phyloP scores from a whole-genome alignment of 2,113 vertebrate genomes.

The Tympanuchus pallidicinctus region DNA sequence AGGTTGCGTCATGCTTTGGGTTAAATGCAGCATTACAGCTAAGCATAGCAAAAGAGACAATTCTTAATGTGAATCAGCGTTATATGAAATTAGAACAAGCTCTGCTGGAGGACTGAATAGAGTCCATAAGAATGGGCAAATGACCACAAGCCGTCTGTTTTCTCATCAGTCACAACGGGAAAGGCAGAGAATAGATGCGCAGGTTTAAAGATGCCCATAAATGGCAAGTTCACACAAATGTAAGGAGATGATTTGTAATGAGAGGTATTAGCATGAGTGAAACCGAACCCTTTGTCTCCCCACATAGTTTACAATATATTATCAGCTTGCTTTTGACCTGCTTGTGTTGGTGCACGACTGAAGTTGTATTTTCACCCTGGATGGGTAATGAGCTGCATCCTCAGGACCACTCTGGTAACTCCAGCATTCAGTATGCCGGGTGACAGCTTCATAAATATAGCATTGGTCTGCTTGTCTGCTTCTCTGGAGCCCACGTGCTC shows the following conservation, averaged over 20 bases:
- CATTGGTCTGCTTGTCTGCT: not conserved
- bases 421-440: conserved; percentile 3
- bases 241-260: conserved; percentile 41
- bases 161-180: not conserved
- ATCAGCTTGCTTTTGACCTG: conserved; percentile 39
- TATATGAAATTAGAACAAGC: not conserved
- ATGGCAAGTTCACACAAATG: not conserved
- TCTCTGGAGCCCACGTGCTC: not conserved
- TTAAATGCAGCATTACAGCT: not conserved
- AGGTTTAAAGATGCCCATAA: not conserved
- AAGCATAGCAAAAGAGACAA: not conserved
- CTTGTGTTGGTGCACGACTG: not conserved
- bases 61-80: not conserved
- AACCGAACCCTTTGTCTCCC: conserved; percentile 59
- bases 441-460: conserved; percentile 52
- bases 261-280: conserved; percentile 63
- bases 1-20: not conserved
- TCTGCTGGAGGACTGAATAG: not conserved
- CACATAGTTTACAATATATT: conserved; percentile 38
- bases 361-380: conserved; percentile 12
- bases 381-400: conserved; percentile 53
- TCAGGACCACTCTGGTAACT: conserved; percentile 50
- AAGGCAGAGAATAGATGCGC: not conserved
- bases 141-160: not conserved
- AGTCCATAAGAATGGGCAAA: not conserved